Evolutionary conservation across 2,113 vertebrate species (phyloP).

Genomic region (Hypanus sabinus): DNA sequence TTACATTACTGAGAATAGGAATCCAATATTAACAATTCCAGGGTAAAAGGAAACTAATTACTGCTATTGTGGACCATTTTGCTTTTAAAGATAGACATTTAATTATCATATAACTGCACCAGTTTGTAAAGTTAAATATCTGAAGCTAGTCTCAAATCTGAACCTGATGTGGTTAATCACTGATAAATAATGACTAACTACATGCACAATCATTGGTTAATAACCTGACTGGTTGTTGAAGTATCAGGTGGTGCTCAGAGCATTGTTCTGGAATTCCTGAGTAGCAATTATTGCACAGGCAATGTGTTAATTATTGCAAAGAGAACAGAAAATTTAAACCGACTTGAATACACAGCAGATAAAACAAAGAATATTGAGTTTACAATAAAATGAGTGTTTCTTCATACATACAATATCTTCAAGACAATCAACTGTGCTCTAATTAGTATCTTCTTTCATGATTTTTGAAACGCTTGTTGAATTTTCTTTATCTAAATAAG

Average conservation of each 20-base stretch:
- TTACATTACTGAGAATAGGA: background rate
- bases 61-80: background rate
- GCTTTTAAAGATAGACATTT: background rate
- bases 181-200: background rate
- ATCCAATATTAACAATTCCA: background rate
- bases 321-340: background rate
- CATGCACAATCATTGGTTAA: background rate
- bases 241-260: background rate
- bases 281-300: background rate
- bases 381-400: background rate
- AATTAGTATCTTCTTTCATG: background rate
- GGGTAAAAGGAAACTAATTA: background rate
- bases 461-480: background rate
- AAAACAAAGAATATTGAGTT: background rate
- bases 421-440: background rate
- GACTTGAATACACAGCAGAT: background rate
- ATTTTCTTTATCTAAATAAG: background rate
- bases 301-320: background rate
- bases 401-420: background rate
- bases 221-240: background rate
- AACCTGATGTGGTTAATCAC: background rate
- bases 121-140: background rate
- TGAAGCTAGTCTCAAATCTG: background rate
- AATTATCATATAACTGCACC: background rate
- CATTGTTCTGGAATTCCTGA: background rate